Base-by-base conservation (phyloP, 2,113 vertebrate species). In the Smithornis capensis region DNA sequence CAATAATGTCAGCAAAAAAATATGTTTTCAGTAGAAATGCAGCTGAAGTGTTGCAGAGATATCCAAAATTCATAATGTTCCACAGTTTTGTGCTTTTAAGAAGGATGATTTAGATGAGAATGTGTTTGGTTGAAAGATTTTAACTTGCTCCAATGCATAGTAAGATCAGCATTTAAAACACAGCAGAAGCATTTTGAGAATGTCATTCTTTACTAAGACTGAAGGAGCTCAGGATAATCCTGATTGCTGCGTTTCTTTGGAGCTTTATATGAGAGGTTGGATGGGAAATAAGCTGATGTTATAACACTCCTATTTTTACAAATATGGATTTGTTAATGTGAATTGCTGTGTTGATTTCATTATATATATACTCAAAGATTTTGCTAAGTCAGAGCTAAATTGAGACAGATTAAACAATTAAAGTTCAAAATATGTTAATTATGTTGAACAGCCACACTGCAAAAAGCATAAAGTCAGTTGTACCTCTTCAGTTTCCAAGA, bases 101-200 rank as follows among this genome's bases (percentile, higher is more conserved):
- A 84, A 47, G 37, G 70, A 68, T 8, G 4, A 4, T 59, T 94
- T 62, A 1, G 0, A 59, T 16, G 25, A 62, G 83, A 85, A 44
- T 2, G 1, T 59, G 53, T 71, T 95, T 85, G 63, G 19, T 52
- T 91, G 55, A 62, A 76, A 74, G 55, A 77, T 63, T 89, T 87
- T 79, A 85, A 45, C 70, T 59, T 70, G 24, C 82, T 91, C 4
- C 91, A 86, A 63, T 80, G 55, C 63, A 55, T 67, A 85, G 38
- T 38, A 70, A 69, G 79, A 80, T 69, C 93, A 88, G 35, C 33
- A 38, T 91, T 56, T 94, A 90, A 91, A 91, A 78, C 57, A 86
- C 70, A 67, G 71, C 50, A 63, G 64, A 95, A 93, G 64, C 71
- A 77, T 91, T 93, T 67, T 91, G 93, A 89, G 67, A 95, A 87